These are phyloP conservation scores for Rhizomys pruinosus DNA, from an alignment of 2,113 vertebrate species.

Conservation along the genomic window DNA sequence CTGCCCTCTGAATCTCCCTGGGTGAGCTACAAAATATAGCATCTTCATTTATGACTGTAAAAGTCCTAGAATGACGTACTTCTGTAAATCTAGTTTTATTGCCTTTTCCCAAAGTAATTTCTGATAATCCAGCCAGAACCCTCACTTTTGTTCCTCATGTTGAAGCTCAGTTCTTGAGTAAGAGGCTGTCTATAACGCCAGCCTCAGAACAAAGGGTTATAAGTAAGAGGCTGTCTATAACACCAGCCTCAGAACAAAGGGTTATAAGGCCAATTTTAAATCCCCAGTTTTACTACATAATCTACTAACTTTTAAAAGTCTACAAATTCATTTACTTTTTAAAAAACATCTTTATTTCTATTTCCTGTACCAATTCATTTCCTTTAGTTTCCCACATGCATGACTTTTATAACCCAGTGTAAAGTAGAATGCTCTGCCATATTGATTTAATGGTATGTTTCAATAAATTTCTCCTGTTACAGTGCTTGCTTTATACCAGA, in stretches of 20 bases:
- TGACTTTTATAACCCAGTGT: conserved; percentile 55
- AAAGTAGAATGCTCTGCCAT: conserved; percentile 43
- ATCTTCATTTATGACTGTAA: conserved; percentile 39
- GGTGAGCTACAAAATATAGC: conserved; percentile 57
- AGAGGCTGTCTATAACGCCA: conserved; percentile 13
- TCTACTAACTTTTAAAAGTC: neutral
- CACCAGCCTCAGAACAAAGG: conserved; percentile 27
- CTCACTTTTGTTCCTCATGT: conserved; percentile 37
- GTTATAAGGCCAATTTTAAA: conserved; percentile 19
- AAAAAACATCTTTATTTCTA: neutral
- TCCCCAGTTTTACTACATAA: neutral
- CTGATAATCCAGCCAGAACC: conserved; percentile 35
- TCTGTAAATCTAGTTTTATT: conserved; percentile 53
- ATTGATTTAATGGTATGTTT: conserved; percentile 75
- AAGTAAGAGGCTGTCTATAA: neutral
- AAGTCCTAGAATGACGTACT: conserved; percentile 9
- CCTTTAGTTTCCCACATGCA: conserved; percentile 33
- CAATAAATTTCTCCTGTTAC: conserved; percentile 57
- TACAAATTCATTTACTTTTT: conserved; percentile 25
- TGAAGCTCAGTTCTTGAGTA: conserved; percentile 24
- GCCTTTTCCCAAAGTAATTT: conserved; percentile 41
- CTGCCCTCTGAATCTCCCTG: neutral
- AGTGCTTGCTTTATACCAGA: conserved; percentile 53
- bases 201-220: conserved; percentile 14
- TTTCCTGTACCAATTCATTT: conserved; percentile 47